Base-by-base conservation (phyloP, 2,888 invertebrate species). In the Leptinotarsa peninsularis region DNA sequence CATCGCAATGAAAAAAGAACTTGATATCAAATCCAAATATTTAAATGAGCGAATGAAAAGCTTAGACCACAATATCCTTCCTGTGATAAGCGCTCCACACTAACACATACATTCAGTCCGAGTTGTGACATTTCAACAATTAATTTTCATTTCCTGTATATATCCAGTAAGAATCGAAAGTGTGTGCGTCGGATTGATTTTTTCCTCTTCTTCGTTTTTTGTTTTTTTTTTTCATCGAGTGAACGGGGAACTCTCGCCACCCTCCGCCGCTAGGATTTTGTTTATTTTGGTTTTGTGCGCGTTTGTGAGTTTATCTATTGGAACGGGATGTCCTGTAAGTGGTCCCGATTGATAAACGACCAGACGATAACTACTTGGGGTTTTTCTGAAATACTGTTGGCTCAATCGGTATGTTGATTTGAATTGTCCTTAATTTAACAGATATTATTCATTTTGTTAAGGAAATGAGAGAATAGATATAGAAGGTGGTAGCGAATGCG, bases 281-380 rank as follows among this genome's bases (percentile, higher is more conserved):
- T 77, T 76, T 77, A 69, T 76, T 77, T 77, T 76, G 56, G 43
- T 76, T 63, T 63, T 72, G 50, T 73, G 56, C 71, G 76, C 66
- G 74, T 71, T 58, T 74, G 72, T 66, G 73, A 74, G 76, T 72
- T 76, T 76, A 76, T 76, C 76, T 71, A n/a, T 71, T 75, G 67
- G 76, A 76, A 83, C 84, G 83, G 84, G 84, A 84, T 84, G 83
- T 84, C 84, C 84, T 83, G 83, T 82, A 79, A 81, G 76, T 84
- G 82, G 77, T 80, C 75, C 75, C 74, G 66, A 67, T 68, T 76
- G 84, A 84, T 83, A 84, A 80, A 76, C 73, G 68, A 75, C 63
- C 23, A 56, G 27, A 71, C 70, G 76, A 77, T 76, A 79, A 76
- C 49, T 72, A 63, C 67, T 69, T 73, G 33, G 72, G 71, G 63